Conservation (phyloP, 2,797 vertebrate species). For the Phyllotis vaccarum region DNA sequence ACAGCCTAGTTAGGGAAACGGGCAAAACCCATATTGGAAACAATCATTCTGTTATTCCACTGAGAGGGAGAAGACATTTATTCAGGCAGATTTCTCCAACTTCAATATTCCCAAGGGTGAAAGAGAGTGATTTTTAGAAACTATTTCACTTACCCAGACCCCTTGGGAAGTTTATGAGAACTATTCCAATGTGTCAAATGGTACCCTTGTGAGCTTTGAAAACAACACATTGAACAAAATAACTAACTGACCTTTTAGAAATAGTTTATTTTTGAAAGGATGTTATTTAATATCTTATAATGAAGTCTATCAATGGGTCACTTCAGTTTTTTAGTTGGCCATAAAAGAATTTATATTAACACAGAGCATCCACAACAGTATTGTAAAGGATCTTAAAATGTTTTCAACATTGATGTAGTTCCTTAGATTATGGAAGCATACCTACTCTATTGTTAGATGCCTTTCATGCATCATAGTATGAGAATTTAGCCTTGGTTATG, state of each 20-base stretch:
- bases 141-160: constrained; percentile 68
- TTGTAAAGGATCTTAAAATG: constrained; percentile 57
- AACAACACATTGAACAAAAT: constrained; percentile 60
- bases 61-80: constrained; percentile 61
- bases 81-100: constrained; percentile 68
- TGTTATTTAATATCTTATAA: constrained; percentile 73
- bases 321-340: constrained; percentile 63
- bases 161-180: constrained; percentile 64
- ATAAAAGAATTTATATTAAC: constrained; percentile 66
- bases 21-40: constrained; percentile 39
- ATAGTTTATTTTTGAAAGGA: constrained; percentile 18
- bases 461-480: not conserved
- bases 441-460: not conserved
- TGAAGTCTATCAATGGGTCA: constrained; percentile 41
- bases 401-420: not conserved
- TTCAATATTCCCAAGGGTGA: constrained; percentile 62
- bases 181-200: constrained; percentile 58
- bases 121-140: constrained; percentile 71
- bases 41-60: constrained; percentile 7
- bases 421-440: constrained; percentile 1
- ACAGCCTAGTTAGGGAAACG: not conserved
- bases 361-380: constrained; percentile 47
- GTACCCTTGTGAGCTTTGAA: constrained; percentile 61
- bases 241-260: constrained; percentile 42
- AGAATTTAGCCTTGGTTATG: not conserved